A percentile compares a stretch with the other conserved stretches of the same genome.
Evolutionary conservation across 2,888 invertebrate genomes (phyloP).

Genomic region (Lepeophtheirus nordmannii): DNA sequence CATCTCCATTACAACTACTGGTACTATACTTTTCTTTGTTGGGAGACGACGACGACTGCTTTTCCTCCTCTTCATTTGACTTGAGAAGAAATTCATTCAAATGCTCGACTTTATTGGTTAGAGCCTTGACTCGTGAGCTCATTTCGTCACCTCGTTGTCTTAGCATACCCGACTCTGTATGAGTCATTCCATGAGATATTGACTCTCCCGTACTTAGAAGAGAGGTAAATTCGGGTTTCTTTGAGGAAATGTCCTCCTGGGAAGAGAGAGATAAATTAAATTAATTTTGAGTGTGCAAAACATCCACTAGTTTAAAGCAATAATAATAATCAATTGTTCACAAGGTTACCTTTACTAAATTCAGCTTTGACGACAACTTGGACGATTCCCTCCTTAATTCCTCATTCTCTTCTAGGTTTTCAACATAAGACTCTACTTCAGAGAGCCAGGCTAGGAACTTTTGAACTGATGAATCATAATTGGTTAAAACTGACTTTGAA

Average conservation of each 20-base stretch:
- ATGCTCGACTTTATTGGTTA: background rate
- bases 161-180: background rate
- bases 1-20: too few species aligned
- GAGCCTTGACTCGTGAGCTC: background rate
- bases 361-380: background rate
- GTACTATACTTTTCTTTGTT: too few species aligned
- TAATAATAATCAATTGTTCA: background rate
- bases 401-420: background rate
- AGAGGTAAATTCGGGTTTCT: background rate
- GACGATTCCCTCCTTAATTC: background rate
- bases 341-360: background rate
- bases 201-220: background rate
- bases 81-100: background rate
- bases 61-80: too few species aligned
- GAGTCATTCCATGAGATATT: background rate
- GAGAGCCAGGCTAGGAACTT: slow-evolving; percentile 2
- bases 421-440: background rate
- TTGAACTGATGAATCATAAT: background rate
- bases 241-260: background rate
- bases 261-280: background rate
- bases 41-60: too few species aligned
- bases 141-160: background rate
- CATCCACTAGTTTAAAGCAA: background rate
- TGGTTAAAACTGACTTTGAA: background rate
- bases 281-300: background rate